phyloP scores from a whole-genome alignment of 1,140 invertebrate species.

The Zelostemma sp. region DNA sequence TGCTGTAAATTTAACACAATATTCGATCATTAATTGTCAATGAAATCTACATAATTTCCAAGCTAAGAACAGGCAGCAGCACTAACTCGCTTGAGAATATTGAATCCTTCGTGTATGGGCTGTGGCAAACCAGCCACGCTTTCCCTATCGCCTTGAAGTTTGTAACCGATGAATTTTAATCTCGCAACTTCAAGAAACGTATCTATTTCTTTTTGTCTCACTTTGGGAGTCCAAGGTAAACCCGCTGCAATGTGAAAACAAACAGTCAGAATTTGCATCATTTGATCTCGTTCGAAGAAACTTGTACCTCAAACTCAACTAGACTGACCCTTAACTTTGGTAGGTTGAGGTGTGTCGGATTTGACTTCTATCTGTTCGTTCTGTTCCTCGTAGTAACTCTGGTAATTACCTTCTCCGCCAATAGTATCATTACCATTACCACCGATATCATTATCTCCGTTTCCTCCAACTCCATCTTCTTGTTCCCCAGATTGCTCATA shows the following conservation, averaged over 20 bases:
- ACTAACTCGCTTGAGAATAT: conserved; percentile 83
- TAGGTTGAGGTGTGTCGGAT: conserved; percentile 67
- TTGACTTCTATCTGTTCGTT: conserved; percentile 57
- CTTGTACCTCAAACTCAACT: too few relatives aligned
- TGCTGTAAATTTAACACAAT: conserved; percentile 71
- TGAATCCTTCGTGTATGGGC: conserved; percentile 95
- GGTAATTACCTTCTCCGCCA: conserved; percentile 40
- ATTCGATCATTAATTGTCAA: neutral
- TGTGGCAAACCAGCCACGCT: conserved; percentile 93
- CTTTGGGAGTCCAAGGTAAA: conserved; percentile 96
- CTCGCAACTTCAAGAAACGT: conserved; percentile 91
- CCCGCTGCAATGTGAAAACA: conserved; percentile 62
- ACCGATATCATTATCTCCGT: conserved; percentile 53
- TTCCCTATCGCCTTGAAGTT: conserved; percentile 84
- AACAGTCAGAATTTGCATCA: conserved; percentile 10
- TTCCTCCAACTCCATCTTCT: conserved; percentile 51
- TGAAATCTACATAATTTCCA: neutral
- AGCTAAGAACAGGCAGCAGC: neutral
- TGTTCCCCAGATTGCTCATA: conserved; percentile 47
- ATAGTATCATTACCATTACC: conserved; percentile 53
- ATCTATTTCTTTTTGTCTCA: conserved; percentile 93
- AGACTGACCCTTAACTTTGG: conserved; percentile 60
- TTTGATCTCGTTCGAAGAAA: too few relatives aligned
- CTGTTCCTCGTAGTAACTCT: conserved; percentile 56
- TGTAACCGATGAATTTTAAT: conserved; percentile 96